phyloP scores from a whole-genome alignment of 1,140 invertebrate genomes.

The Agrypnia vestita region DNA sequence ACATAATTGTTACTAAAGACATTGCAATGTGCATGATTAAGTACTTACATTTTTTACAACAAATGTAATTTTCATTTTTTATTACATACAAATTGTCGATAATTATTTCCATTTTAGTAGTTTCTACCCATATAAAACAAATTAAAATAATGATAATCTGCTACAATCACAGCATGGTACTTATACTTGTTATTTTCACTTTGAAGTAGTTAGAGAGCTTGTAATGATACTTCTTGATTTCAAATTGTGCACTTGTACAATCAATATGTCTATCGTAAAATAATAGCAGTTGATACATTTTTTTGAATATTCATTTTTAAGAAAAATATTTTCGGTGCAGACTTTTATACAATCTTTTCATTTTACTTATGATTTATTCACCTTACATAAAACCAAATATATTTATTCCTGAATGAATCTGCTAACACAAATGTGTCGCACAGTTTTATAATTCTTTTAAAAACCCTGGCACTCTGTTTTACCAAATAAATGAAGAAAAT shows the following conservation, averaged over 20 bases:
- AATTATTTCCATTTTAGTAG: no score
- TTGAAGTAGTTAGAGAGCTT: constrained; percentile 20
- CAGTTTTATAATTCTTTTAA: not conserved
- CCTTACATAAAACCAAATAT: constrained; percentile 30
- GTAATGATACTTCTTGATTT: not conserved
- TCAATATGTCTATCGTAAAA: not conserved
- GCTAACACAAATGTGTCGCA: constrained; percentile 20
- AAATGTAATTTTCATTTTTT: no score
- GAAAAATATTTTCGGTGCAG: not conserved
- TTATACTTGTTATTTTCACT: constrained; percentile 14
- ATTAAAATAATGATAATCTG: not conserved
- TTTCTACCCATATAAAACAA: not conserved
- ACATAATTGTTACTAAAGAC: no score
- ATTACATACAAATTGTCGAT: no score
- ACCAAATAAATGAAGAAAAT: constrained; percentile 31
- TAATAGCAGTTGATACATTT: no score
- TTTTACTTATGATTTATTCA: constrained; percentile 8
- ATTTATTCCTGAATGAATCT: constrained; percentile 31
- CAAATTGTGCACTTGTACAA: not conserved
- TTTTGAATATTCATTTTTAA: no score
- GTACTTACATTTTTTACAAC: no score
- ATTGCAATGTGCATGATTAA: no score
- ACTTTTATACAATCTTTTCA: not conserved
- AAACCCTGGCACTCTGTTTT: constrained; percentile 37
- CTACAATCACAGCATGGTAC: constrained; percentile 26